Evolutionary conservation across 30 jellyfish, hydroid and myxozoan species (phyloP).

Genomic region (Cassiopea andromeda): DNA sequence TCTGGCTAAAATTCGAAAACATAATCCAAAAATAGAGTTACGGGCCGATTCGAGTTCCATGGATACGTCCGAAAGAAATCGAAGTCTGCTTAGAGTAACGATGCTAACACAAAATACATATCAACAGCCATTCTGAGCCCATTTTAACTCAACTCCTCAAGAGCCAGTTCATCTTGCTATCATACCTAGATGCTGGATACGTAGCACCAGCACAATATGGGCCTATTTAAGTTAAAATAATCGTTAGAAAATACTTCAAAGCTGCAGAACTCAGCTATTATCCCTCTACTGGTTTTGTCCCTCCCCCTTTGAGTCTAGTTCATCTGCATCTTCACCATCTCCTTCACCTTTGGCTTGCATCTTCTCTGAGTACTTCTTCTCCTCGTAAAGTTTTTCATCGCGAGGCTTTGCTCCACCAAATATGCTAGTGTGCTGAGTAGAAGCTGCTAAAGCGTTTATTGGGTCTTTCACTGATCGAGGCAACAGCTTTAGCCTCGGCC

Average conservation of each 20-base stretch:
- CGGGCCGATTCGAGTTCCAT: neutral
- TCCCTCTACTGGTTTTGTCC: neutral
- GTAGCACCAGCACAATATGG: neutral
- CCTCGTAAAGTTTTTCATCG: constrained; percentile 88
- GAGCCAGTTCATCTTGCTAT: neutral
- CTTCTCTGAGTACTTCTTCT: constrained; percentile 61
- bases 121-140: neutral
- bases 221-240: neutral
- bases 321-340: constrained; percentile 38
- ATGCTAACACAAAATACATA: constrained; percentile 2
- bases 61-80: neutral
- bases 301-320: neutral
- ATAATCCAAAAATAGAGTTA: neutral
- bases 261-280: constrained; percentile 21
- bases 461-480: constrained; percentile 95
- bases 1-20: constrained; percentile 15
- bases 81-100: neutral
- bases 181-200: neutral
- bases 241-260: constrained; percentile 1
- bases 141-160: neutral
- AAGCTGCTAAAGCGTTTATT: constrained; percentile 78
- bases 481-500: constrained; percentile 88
- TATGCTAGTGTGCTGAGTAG: constrained; percentile 75
- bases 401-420: constrained; percentile 99
- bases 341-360: constrained; percentile 56